A percentile compares a stretch with the other conserved stretches of the same genome.
These are phyloP conservation scores for Drosophila rufa DNA, from an alignment of 1,140 invertebrate species.

Conservation along the genomic window DNA sequence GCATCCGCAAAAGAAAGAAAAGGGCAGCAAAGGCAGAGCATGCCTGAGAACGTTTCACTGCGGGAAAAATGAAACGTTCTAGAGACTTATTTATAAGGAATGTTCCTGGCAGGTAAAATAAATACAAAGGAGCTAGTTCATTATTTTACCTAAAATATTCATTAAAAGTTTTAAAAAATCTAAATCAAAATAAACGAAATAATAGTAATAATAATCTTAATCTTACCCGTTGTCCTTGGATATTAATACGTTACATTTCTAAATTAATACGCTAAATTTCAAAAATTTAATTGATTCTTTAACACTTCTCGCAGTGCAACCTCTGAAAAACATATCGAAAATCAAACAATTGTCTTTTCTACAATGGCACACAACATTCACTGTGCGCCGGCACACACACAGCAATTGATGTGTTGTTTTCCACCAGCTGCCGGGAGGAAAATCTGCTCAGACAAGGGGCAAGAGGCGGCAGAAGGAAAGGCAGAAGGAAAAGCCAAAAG, in stretches of 20 bases:
- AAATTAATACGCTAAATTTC: too few species aligned
- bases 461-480: neutral
- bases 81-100: neutral
- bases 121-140: too few species aligned
- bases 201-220: too few species aligned
- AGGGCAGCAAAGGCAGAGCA: conserved; percentile 59
- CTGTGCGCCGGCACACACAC: conserved; percentile 52
- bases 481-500: conserved; percentile 20
- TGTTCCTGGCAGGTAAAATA: neutral
- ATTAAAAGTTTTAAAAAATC: too few species aligned
- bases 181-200: too few species aligned
- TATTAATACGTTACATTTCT: too few species aligned
- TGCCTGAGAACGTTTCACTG: conserved; percentile 9
- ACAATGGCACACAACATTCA: conserved; percentile 58
- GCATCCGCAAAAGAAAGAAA: conserved; percentile 53
- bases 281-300: neutral
- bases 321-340: conserved; percentile 67
- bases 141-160: too few species aligned
- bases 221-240: too few species aligned
- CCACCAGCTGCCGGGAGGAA: conserved; percentile 33
- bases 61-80: neutral
- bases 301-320: neutral
- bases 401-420: conserved; percentile 64
- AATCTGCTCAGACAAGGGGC: conserved; percentile 5
- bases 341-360: conserved; percentile 81